Base-by-base conservation (phyloP, 2,797 vertebrate genomes). In the Brachymystax lenok region DNA sequence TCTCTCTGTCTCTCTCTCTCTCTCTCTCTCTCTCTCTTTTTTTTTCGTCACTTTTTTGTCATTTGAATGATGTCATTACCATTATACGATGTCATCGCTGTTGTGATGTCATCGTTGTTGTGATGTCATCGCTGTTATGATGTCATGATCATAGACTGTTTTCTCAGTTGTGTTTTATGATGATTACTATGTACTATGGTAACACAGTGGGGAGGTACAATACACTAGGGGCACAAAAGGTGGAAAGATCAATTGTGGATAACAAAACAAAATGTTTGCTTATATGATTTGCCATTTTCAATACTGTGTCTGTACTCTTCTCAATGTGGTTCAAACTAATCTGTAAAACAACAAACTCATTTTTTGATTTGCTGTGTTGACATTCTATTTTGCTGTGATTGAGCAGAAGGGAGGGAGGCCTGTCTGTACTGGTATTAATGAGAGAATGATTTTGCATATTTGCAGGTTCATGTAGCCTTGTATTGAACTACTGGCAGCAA, bases 391-490 rank as follows among this genome's bases (percentile, higher is more conserved):
- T 52, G 40, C 74, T 82, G 77, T 82, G 52, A 79, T 75, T 77
- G 40, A 80, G 33, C 51, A 27, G 64, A 52, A 84, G 56, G 63
- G 10, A 12, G 40, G 40, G 10, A 12, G 40, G 2, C 40, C 40
- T 40, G 40, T 10, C 35, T 40, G 40, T 40, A 40, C 40, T 46
- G 10, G 40, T 46, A 12, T 46, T 46, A 10, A 46, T 12, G 40
- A 2, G 16, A 82, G 69, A 80, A 75, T 50, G 80, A 83, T 81
- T 78, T 77, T 61, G 73, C 81, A 82, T 67, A 84, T 75, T 68
- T 28, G 63, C 83, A 79, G 77, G 85, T 89, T 78, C 77, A 79
- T 72, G 75, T 85, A 71, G 77, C 79, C 79, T 84, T 84, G 40
- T 46, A 12, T 46, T 46, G 85, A 80, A 68, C 69, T 61, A 69